Conservation (phyloP, 2,113 vertebrate genomes). For the Blennius ocellaris region DNA sequence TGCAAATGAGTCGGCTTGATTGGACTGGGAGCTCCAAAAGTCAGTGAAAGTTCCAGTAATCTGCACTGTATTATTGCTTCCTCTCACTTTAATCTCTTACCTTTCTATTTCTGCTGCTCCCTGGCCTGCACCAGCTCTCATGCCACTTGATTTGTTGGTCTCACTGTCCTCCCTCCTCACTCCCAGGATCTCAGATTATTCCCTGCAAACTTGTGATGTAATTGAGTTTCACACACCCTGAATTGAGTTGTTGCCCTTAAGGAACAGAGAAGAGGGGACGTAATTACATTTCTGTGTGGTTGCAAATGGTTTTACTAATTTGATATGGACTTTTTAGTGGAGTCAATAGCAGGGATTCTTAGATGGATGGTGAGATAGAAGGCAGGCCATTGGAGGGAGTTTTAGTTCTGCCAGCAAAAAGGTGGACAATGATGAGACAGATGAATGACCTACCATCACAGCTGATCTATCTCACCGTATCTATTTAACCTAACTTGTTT, state of each 20-base stretch:
- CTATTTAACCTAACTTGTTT: not conserved
- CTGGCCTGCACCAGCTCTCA: conserved; percentile 22
- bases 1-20: conserved; percentile 38
- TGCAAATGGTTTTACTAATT: conserved; percentile 54
- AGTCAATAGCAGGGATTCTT: conserved; percentile 19
- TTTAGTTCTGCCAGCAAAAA: conserved; percentile 4
- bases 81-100: conserved; percentile 31
- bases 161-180: not conserved
- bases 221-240: conserved; percentile 47
- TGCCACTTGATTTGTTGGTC: conserved; percentile 12
- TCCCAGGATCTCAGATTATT: conserved; percentile 18
- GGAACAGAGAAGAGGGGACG: conserved; percentile 23
- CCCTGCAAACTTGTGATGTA: conserved; percentile 38
- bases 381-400: not conserved
- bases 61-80: not conserved
- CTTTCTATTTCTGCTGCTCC: conserved; percentile 20
- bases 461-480: too few species aligned
- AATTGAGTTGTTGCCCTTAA: conserved; percentile 41
- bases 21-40: conserved; percentile 21
- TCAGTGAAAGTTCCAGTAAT: conserved; percentile 21
- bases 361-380: conserved; percentile 16
- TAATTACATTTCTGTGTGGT: conserved; percentile 62
- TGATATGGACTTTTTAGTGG: conserved; percentile 23
- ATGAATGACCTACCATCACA: not conserved
- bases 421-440: not conserved